phyloP scores from a whole-genome alignment of 2,888 invertebrate genomes.

The Cheilosia vernalis region DNA sequence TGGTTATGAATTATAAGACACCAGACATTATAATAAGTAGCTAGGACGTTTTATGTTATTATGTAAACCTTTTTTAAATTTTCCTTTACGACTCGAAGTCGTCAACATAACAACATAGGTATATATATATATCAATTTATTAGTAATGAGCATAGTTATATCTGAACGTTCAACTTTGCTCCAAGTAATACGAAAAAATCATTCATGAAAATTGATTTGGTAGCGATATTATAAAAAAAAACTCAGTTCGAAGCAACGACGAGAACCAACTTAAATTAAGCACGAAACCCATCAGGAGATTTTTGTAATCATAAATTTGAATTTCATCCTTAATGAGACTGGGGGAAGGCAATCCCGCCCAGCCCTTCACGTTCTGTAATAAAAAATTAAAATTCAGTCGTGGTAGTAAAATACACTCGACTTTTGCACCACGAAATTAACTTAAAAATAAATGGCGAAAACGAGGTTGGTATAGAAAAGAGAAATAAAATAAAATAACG shows the following conservation, averaged over 20 bases:
- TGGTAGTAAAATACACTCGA: constrained; percentile 47
- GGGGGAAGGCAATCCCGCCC: constrained; percentile 22
- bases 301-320: constrained; percentile 60
- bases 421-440: constrained; percentile 54
- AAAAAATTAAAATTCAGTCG: constrained; percentile 66
- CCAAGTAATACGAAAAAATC: constrained; percentile 12
- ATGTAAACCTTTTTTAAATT: too few species aligned
- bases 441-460: constrained; percentile 63
- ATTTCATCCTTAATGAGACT: constrained; percentile 42
- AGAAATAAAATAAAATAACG: constrained; percentile 41
- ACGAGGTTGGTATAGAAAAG: constrained; percentile 45
- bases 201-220: constrained; percentile 40
- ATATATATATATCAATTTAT: not conserved
- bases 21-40: too few species aligned
- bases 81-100: too few species aligned
- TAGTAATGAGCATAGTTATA: constrained; percentile 16
- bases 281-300: constrained; percentile 36
- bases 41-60: too few species aligned
- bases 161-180: constrained; percentile 1
- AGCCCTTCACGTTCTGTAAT: constrained; percentile 48
- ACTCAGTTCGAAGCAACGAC: not conserved
- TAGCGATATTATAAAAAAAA: not conserved
- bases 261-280: constrained; percentile 36
- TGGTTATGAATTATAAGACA: too few species aligned
- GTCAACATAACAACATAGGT: too few species aligned